Evolutionary conservation across 2,113 vertebrate genomes (phyloP), one percentile per base, ranked within the genome.

Genomic region (Nanorana parkeri): DNA sequence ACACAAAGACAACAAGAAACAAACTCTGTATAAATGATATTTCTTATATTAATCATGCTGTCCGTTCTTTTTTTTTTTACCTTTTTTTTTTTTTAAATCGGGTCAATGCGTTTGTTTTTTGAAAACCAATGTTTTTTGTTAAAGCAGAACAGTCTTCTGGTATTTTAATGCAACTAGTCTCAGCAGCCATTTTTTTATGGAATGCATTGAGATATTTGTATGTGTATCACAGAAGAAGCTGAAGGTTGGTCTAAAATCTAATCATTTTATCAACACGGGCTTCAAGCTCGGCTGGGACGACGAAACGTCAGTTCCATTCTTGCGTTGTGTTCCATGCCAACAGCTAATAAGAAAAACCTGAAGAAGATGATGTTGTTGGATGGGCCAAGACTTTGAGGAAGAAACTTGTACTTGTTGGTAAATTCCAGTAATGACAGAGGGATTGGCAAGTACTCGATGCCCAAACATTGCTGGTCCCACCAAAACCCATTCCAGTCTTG

Each of bases 201-300:
- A 58, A n/a, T 56, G 47, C 17, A 52, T 41, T 51, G 29, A 74
- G 74, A 74, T 65, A 13, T 74, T 24, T 54, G 71, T 26, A 13
- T 52, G 47, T 26, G 3, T 21, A 23, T 69, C 36, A 11, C 6
- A 74, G 10, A 47, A 75, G 28, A 67, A 47, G 71, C 61, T 26
- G 41, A 21, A 64, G 61, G 20, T 17, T 67, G 80, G 52, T 66
- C 66, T 74, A 17, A 24, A 89, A 92, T 90, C 85, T 90, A 89
- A 89, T 87, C 89, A 87, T 88, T 90, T 89, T 91, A 94, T 87
- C 88, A 87, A 91, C 87, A 85, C 85, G 91, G 90, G 89, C 85
- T 88, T 88, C 88, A 90, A 89, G 89, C 90, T 91, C 83, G 85
- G 88, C 90, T 92, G 89, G 84, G 85, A 87, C 86, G 84, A 89